phyloP scores from a whole-genome alignment of 2,113 vertebrate species.

The Uria lomvia region DNA sequence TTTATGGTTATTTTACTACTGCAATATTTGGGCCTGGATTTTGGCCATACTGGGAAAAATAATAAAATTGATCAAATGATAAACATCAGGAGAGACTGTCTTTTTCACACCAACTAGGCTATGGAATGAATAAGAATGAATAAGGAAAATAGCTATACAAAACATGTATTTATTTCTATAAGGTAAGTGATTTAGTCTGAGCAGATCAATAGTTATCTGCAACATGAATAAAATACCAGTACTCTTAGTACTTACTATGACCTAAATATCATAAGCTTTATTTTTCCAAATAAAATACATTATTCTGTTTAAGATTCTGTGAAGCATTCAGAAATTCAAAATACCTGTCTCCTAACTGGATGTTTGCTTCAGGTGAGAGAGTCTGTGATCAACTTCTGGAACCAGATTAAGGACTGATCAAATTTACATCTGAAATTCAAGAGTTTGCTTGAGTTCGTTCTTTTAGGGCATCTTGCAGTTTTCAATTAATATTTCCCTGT shows the following conservation, averaged over 20 bases:
- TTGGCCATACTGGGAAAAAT: not conserved
- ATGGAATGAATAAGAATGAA: not conserved
- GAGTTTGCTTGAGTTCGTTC: not conserved
- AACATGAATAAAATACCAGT: not conserved
- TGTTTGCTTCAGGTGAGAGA: not conserved
- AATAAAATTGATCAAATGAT: not conserved
- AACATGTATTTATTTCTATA: not conserved
- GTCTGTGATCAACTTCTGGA: not conserved
- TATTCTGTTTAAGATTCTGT: not conserved
- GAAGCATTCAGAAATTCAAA: not conserved
- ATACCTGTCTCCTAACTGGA: not conserved
- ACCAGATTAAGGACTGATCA: not conserved
- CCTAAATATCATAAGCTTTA: not conserved
- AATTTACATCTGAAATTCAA: not conserved
- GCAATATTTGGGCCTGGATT: not conserved
- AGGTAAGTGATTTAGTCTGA: constrained; percentile 42
- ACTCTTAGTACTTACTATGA: not conserved
- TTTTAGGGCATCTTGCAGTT: not conserved
- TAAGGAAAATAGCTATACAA: not conserved
- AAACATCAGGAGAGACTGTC: not conserved
- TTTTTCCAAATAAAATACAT: not conserved
- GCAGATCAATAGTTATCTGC: not conserved
- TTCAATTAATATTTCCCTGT: not conserved
- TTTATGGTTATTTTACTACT: not conserved
- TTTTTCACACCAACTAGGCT: not conserved